A percentile compares a stretch with the other conserved stretches of the same genome.
These are phyloP conservation scores for Zootoca vivipara DNA, from an alignment of 2,113 vertebrate species.

Conservation along the genomic window DNA sequence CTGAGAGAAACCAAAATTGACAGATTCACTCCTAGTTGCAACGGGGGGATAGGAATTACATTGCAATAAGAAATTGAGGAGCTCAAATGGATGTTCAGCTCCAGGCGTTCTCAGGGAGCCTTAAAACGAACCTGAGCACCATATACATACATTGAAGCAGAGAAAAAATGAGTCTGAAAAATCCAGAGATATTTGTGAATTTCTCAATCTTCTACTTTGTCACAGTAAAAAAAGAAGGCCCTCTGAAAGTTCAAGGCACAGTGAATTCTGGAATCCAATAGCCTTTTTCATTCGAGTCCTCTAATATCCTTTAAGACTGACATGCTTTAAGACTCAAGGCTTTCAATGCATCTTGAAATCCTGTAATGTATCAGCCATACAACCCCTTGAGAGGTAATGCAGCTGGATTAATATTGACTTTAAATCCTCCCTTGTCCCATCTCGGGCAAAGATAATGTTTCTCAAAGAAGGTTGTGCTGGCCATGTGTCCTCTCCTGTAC, in stretches of 20 bases:
- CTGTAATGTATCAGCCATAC: not conserved
- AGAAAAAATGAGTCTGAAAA: not conserved
- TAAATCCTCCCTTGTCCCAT: not conserved
- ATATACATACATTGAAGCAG: not conserved
- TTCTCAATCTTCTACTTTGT: not conserved
- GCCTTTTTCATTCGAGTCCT: not conserved
- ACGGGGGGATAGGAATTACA: too few relatives aligned
- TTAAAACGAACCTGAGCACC: not conserved
- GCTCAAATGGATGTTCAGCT: not conserved
- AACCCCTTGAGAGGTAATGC: slow-evolving; percentile 27
- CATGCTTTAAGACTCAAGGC: not conserved
- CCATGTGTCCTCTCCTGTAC: not conserved
- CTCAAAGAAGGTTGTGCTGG: rapidly evolving
- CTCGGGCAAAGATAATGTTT: slow-evolving; percentile 9
- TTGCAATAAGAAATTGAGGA: not conserved
- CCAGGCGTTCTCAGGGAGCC: not conserved
- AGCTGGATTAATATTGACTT: slow-evolving; percentile 27
- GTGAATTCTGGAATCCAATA: not conserved
- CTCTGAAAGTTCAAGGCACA: not conserved
- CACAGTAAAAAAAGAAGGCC: not conserved
- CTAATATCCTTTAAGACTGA: not conserved
- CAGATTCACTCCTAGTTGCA: too few relatives aligned
- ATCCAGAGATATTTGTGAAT: not conserved
- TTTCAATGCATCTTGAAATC: slow-evolving; percentile 19
- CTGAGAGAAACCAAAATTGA: too few relatives aligned